phyloP scores from a whole-genome alignment of 2,888 invertebrate species.

The Parnassius mnemosyne region DNA sequence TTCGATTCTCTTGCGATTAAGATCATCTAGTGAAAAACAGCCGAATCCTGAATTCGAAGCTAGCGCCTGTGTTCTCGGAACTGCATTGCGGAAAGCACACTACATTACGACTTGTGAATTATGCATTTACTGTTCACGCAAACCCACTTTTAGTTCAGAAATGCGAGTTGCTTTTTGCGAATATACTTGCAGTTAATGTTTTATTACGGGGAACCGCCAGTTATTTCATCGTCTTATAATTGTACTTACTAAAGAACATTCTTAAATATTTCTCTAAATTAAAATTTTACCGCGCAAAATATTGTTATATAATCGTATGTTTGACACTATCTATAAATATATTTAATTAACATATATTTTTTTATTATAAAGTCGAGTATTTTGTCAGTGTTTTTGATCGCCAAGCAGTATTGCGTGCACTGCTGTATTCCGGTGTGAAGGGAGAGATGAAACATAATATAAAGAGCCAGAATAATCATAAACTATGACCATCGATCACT shows the following conservation, averaged over 20 bases:
- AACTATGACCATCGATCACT: too few species aligned
- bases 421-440: too few species aligned
- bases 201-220: background rate
- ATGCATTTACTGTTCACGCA: constrained; percentile 22
- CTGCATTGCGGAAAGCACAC: constrained; percentile 23
- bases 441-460: too few species aligned
- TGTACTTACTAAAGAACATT: too few species aligned
- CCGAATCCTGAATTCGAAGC: constrained; percentile 14
- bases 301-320: background rate
- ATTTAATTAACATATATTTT: too few species aligned
- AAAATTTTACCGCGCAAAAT: background rate
- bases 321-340: too few species aligned
- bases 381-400: too few species aligned
- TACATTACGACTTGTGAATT: constrained; percentile 19
- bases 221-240: too few species aligned
- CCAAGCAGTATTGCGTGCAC: too few species aligned
- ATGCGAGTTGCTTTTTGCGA: constrained; percentile 1
- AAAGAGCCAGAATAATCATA: too few species aligned
- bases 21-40: constrained; percentile 14
- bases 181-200: constrained; percentile 2
- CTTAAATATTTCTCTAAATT: too few species aligned
- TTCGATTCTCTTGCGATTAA: constrained; percentile 16
- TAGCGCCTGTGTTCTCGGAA: constrained; percentile 7
- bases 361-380: too few species aligned
- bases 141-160: constrained; percentile 15